These are phyloP conservation scores for Drosophila sp. DNA, from an alignment of 1,140 invertebrate genomes.

Conservation along the genomic window DNA sequence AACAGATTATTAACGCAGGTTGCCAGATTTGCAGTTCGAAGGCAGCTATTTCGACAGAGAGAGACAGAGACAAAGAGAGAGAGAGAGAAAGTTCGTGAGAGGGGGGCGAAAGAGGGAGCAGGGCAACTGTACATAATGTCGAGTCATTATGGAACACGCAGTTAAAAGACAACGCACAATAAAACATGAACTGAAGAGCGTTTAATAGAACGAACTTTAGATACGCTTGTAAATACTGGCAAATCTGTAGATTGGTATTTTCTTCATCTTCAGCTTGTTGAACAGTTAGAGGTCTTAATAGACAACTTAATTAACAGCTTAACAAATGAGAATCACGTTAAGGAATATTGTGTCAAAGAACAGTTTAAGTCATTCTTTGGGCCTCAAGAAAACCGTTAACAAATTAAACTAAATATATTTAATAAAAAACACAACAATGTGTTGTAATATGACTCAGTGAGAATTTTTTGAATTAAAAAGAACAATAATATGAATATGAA, in stretches of 20 bases:
- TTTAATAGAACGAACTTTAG: constrained; percentile 43
- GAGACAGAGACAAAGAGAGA: too few species aligned
- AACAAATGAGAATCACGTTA: constrained; percentile 1
- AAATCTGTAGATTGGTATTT: constrained; percentile 4
- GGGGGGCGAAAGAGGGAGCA: too few species aligned
- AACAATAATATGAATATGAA: constrained; percentile 3
- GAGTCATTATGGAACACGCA: constrained; percentile 66
- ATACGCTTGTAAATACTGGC: constrained; percentile 44
- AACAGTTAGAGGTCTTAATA: neutral
- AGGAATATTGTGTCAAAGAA: constrained; percentile 4
- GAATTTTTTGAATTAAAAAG: too few species aligned
- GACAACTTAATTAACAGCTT: constrained; percentile 4
- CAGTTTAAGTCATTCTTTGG: constrained; percentile 1
- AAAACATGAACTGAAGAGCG: constrained; percentile 33
- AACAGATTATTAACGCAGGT: constrained; percentile 29
- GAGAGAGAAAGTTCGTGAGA: neutral
- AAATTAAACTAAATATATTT: neutral
- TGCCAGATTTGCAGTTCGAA: constrained; percentile 7
- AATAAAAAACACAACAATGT: neutral
- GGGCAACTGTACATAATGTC: constrained; percentile 37
- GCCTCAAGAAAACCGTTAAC: constrained; percentile 5
- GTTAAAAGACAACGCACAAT: constrained; percentile 7
- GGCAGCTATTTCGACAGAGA: constrained; percentile 2
- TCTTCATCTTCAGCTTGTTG: neutral
- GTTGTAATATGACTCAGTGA: too few species aligned